Percentiles rank a stretch among this genome's conserved stretches.
Evolutionary conservation across 1,140 invertebrate species (phyloP).

Genomic region (Cylas formicarius): DNA sequence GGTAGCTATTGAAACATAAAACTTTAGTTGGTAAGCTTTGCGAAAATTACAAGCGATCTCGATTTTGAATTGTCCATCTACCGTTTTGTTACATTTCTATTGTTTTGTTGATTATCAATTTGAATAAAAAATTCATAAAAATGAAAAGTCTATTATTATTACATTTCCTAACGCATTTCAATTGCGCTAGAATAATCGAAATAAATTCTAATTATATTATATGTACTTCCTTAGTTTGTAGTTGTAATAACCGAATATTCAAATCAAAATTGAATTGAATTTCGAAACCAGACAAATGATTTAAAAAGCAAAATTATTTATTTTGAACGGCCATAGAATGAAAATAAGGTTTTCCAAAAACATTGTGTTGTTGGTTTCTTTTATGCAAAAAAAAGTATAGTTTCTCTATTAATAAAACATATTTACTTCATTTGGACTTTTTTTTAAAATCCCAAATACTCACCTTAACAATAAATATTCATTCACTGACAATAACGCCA

Average conservation of each 20-base stretch:
- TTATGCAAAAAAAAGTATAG: too few relatives aligned
- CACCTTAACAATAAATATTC: too few relatives aligned
- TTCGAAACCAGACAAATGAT: background rate
- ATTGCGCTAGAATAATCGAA: background rate
- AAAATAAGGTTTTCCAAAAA: too few relatives aligned
- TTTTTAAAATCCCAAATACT: too few relatives aligned
- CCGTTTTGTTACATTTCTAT: constrained; percentile 32
- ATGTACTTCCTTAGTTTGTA: background rate
- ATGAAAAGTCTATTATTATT: background rate
- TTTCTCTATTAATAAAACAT: too few relatives aligned
- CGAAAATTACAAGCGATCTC: constrained; percentile 41
- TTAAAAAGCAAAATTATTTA: too few relatives aligned
- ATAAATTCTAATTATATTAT: background rate
- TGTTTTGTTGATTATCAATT: constrained; percentile 29
- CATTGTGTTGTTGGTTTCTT: too few relatives aligned
- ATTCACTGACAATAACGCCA: too few relatives aligned
- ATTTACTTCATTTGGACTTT: too few relatives aligned
- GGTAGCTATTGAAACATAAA: constrained; percentile 41
- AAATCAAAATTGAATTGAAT: background rate
- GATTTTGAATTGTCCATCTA: constrained; percentile 35
- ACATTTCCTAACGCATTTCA: background rate
- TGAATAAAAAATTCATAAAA: constrained; percentile 29
- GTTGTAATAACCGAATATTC: background rate
- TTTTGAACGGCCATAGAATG: too few relatives aligned
- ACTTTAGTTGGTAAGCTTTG: constrained; percentile 43